phyloP scores from a whole-genome alignment of 2,888 invertebrate species.

The Thymelicus lineola region DNA sequence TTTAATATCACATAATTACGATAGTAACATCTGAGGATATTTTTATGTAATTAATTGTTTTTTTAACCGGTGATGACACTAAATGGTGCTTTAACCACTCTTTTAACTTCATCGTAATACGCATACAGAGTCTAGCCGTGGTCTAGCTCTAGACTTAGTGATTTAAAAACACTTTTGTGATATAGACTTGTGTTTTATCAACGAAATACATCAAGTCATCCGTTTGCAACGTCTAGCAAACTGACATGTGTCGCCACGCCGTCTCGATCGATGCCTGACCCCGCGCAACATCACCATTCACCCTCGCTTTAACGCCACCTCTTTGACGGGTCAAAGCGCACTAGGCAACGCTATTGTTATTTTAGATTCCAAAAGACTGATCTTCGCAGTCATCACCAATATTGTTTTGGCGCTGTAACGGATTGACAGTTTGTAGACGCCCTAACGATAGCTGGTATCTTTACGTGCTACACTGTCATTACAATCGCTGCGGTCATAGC shows the following conservation, averaged over 20 bases:
- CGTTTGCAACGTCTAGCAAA: slow-evolving; percentile 21
- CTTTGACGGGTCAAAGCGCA: slow-evolving; percentile 58
- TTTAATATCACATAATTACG: no score
- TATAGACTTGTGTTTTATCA: not conserved
- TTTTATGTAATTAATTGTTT: no score
- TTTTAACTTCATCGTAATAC: no score
- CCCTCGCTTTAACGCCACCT: slow-evolving; percentile 63
- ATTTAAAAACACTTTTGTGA: not conserved
- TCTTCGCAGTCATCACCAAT: not conserved
- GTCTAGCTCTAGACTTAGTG: not conserved
- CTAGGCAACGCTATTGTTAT: slow-evolving; percentile 30
- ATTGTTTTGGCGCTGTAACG: not conserved
- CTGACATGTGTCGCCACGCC: slow-evolving; percentile 46
- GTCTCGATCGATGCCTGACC: slow-evolving; percentile 77
- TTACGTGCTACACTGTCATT: no score
- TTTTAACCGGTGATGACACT: no score
- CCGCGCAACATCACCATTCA: slow-evolving; percentile 68
- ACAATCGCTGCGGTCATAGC: no score
- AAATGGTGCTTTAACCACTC: no score
- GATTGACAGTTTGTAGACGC: not conserved
- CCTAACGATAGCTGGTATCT: no score
- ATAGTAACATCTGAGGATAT: no score
- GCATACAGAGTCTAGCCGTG: no score
- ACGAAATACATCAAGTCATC: slow-evolving; percentile 9
- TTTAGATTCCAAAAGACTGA: slow-evolving; percentile 18